Percentiles rank a stretch among this genome's conserved stretches.
These are phyloP conservation scores for Caenorhabditis latens DNA, from an alignment of 1,140 invertebrate genomes.

Conservation along the genomic window DNA sequence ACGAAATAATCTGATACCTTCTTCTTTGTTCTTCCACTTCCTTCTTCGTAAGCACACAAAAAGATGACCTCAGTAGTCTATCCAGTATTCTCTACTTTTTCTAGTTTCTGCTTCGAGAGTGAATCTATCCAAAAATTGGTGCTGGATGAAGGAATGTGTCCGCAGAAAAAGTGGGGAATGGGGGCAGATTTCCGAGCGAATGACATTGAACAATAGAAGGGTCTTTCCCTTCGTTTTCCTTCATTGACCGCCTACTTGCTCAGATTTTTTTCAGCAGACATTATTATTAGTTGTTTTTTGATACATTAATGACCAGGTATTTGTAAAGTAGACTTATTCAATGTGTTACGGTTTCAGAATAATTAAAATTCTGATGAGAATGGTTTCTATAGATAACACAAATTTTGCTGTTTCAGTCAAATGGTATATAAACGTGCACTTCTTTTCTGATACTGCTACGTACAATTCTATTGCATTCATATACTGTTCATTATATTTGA, in stretches of 20 bases:
- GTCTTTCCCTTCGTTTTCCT: background rate
- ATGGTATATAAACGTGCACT: no score
- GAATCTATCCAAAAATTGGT: conserved; percentile 3
- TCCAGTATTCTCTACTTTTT: no score
- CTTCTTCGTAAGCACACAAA: background rate
- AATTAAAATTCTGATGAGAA: no score
- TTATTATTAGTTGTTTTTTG: background rate
- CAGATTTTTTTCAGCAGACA: background rate
- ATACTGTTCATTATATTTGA: no score
- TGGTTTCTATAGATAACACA: no score
- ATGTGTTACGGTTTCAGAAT: no score
- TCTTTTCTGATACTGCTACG: no score
- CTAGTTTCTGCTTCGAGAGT: background rate
- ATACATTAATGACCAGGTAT: conserved; percentile 16
- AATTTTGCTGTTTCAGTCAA: no score
- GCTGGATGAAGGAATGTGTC: background rate
- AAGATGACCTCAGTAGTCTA: no score
- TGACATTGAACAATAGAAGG: conserved; percentile 29
- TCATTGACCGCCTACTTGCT: conserved; percentile 40
- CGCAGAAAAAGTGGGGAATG: conserved; percentile 2
- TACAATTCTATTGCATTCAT: no score
- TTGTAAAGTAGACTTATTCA: background rate
- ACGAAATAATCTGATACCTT: background rate
- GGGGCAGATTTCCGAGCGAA: conserved; percentile 50
- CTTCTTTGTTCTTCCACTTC: background rate